Evolutionary conservation across 1,140 invertebrate genomes (phyloP), one percentile per base, ranked within the genome.

Genomic region (Sinella curviseta): DNA sequence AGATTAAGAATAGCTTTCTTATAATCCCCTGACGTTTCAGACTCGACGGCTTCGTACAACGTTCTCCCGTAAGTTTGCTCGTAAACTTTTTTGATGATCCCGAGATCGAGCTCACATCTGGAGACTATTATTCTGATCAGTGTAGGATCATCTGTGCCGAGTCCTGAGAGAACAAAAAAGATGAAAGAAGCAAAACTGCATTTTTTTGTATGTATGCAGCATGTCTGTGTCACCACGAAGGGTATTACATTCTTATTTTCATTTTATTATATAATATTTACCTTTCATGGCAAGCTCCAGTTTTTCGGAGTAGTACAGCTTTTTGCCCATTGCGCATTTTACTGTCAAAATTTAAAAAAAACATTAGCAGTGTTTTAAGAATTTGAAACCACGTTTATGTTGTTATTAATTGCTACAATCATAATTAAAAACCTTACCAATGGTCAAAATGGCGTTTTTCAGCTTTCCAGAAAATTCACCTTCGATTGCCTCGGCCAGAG

Each of bases 1-100:
- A 77, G 48, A 30, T 39, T 54, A n/a, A 77, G 48, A 39, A 77
- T 55, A 57, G 75, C 75, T 28, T 48, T 36, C 31, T 36, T 78
- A 78, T 83, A 83, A 54, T 83, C 82, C 31, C 82, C 82, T 26
- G 74, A 74, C 76, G 82, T 83, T 76, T 83, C 82, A 17, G 36
- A 91, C 89, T 86, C 88, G 57, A 94, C 88, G 78, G 89, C 90
- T 85, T 90, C 91, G 77, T 89, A 88, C 70, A 94, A 85, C 0
- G 92, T 92, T 83, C 92, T 93, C 83, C 91, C 90, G 85, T 93
- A 93, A 54, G 91, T 87, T 3, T 89, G 87, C 85, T 92, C 90
- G 86, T 91, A 93, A 82, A 92, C 91, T 48, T 88, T 85, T 86
- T 93, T 93, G 82, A 94, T 92, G 82, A 90, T 88, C 24, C 86